Percentiles rank a stretch among this genome's conserved stretches.
phyloP scores from a whole-genome alignment of 2,888 invertebrate genomes.

The Caenorhabditis sp. region DNA sequence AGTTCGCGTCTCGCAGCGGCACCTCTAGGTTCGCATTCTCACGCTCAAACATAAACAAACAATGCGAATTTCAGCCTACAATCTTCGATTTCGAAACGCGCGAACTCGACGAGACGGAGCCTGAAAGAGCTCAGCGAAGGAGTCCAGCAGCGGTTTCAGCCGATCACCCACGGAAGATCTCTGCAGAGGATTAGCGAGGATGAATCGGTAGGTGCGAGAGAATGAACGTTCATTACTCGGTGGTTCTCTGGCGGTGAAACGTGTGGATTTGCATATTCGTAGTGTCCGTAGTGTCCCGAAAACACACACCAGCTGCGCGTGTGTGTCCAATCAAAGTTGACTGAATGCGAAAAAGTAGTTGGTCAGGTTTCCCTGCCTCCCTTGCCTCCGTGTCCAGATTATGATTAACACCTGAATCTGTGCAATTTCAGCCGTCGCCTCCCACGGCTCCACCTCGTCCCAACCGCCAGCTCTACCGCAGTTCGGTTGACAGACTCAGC shows the following conservation, averaged over 20 bases:
- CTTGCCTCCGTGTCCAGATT: neutral
- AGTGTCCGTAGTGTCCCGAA: neutral
- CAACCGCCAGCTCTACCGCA: constrained; percentile 44
- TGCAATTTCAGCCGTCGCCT: constrained; percentile 47
- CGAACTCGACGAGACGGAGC: constrained; percentile 51
- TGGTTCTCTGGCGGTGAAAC: neutral
- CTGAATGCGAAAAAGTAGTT: neutral
- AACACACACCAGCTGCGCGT: constrained; percentile 20
- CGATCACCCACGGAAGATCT: constrained; percentile 40
- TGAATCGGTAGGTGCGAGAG: constrained; percentile 34
- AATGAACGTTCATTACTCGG: too few relatives aligned
- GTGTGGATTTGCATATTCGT: constrained; percentile 6
- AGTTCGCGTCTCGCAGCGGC: constrained; percentile 39
- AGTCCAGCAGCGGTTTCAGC: constrained; percentile 51
- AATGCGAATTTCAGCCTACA: constrained; percentile 43
- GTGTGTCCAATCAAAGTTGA: neutral
- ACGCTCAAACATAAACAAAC: neutral
- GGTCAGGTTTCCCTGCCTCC: neutral
- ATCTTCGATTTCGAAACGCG: constrained; percentile 58
- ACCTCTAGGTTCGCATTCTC: constrained; percentile 39
- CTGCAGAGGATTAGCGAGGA: constrained; percentile 51
- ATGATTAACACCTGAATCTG: too few relatives aligned
- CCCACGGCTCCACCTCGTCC: constrained; percentile 60
- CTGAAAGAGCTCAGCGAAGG: constrained; percentile 57
- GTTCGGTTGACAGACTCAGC: constrained; percentile 22